Percentiles rank a stretch among this genome's conserved stretches.
Evolutionary conservation across 2,113 vertebrate genomes (phyloP).

Genomic region (Galeopterus variegatus): DNA sequence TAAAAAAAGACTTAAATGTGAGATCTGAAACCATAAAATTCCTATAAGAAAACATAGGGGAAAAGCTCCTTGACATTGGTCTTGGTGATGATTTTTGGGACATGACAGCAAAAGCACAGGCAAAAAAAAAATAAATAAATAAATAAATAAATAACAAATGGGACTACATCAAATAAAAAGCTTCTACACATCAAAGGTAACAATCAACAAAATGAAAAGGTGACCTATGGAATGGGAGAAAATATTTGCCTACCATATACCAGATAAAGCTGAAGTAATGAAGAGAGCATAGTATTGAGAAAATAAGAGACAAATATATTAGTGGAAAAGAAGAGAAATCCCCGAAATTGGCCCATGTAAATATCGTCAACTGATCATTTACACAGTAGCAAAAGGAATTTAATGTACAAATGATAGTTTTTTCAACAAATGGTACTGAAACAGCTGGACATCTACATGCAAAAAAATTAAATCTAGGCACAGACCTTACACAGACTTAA

Average conservation of each 20-base stretch:
- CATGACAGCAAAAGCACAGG: background rate
- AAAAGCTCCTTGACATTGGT: background rate
- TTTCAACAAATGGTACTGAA: background rate
- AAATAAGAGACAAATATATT: background rate
- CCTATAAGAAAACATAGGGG: background rate
- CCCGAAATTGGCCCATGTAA: background rate
- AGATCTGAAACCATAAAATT: background rate
- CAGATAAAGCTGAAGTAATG: background rate
- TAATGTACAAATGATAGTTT: background rate
- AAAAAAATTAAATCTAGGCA: background rate
- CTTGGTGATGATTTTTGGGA: background rate
- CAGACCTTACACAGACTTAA: background rate
- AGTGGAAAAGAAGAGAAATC: background rate
- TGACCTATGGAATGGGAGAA: background rate
- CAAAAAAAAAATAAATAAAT: background rate
- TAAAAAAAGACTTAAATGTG: background rate
- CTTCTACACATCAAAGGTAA: background rate
- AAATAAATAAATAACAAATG: no score
- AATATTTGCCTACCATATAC: background rate
- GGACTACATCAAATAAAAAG: background rate
- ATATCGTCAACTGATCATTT: background rate
- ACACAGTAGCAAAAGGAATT: background rate
- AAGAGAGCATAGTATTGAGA: background rate
- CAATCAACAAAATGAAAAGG: background rate
- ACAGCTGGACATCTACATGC: background rate